Evolutionary conservation across 92 coral and sea anemone genomes (phyloP), one percentile per base, ranked within the genome.

Genomic region (Epizoanthus scotinus): DNA sequence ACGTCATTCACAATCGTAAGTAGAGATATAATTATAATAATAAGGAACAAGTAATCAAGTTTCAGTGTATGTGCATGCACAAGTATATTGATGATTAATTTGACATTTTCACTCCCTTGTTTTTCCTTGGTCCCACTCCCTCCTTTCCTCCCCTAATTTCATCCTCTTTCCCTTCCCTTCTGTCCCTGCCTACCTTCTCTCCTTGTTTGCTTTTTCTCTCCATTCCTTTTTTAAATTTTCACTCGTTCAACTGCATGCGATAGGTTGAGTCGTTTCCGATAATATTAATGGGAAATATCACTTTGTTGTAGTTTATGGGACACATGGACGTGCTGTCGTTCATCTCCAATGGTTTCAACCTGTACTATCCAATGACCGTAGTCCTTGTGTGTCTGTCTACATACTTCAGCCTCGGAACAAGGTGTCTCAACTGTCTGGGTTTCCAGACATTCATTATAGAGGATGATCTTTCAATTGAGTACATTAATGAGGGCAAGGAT

Each of bases 301-400:
- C 47, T 77, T 38, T 38, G 26, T 79, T 72, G 4, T 84, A 96
- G 99, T 93, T 96, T 53, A 96, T 96, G 99, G 99, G 99, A 61
- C 99, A 96, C 78, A 96, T 96, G 99, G 99, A 96, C 61, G 99
- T 96, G 5, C 79, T 96, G 44, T 87, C 96, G 6, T 96, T 96
- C 72, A 90, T 96, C 73, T 94, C 99, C 42, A 96, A 93, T 63
- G 99, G 99, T 26, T 93, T 96, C 65, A 96, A 96, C 81, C 68
- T 96, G 74, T 96, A 96, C 80, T 96, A 96, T 63, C 99, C 99
- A n/a, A 96, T 96, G 99, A 93, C 94, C 67, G 95, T 96, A 21
- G 89, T 96, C 27, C 91, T 96, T 15, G 99, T 96, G 36, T 96
- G 99, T 58, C 78, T 96, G 74, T 94, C 99, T 0, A 96, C 99